Conservation (phyloP, 2,888 invertebrate species). For the Seira musarum region DNA sequence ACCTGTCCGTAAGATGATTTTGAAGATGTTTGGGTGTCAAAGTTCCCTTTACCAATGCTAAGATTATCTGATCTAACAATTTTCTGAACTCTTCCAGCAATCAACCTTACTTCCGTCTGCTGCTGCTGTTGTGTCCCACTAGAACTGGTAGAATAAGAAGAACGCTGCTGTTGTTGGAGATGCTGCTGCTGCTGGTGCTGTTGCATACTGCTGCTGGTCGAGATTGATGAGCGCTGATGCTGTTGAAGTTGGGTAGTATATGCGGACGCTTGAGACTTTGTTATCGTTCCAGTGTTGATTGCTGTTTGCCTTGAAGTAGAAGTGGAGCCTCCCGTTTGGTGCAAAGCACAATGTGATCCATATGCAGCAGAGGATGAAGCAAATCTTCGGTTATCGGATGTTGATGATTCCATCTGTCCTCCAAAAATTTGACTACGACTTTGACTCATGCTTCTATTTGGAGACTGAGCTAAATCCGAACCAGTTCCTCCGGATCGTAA, state of each 20-base stretch:
- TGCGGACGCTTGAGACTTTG: constrained; percentile 31
- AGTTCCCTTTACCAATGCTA: constrained; percentile 77
- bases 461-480: constrained; percentile 32
- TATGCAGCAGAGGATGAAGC: constrained; percentile 42
- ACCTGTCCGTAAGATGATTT: constrained; percentile 71
- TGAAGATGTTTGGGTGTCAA: constrained; percentile 82
- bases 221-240: neutral
- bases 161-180: constrained; percentile 45
- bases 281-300: constrained; percentile 37
- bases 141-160: constrained; percentile 71
- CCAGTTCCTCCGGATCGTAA: constrained; percentile 44
- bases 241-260: too few species aligned
- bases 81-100: constrained; percentile 75
- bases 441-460: constrained; percentile 40
- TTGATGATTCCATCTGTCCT: constrained; percentile 49
- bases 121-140: constrained; percentile 9
- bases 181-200: constrained; percentile 50
- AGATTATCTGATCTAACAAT: constrained; percentile 80
- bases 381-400: constrained; percentile 32
- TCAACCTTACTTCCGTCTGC: constrained; percentile 33
- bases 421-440: constrained; percentile 47
- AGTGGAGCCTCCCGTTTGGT: constrained; percentile 28
- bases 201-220: neutral
- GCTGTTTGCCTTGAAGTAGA: constrained; percentile 34
- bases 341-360: constrained; percentile 38